Percentiles rank a stretch among this genome's conserved stretches.
These are phyloP conservation scores for Eretmochelys imbricata DNA, from an alignment of 2,113 vertebrate genomes.

Conservation along the genomic window DNA sequence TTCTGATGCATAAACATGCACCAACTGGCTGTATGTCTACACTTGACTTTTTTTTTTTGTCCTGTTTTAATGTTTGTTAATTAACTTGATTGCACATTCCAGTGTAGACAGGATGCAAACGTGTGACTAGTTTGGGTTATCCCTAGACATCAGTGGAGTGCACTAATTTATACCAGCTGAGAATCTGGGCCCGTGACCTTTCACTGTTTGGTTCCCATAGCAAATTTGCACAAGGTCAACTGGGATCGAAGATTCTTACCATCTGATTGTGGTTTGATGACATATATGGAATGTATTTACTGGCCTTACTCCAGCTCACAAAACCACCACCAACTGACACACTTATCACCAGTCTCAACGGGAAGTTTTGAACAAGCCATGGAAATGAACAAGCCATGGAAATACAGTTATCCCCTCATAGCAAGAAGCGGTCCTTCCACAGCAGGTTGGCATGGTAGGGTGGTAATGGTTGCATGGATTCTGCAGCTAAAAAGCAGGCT, in stretches of 20 bases:
- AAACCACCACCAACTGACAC: not conserved
- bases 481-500: not conserved
- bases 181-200: not conserved
- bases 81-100: not conserved
- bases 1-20: not conserved
- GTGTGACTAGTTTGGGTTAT: not conserved
- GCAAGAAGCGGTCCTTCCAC: not conserved
- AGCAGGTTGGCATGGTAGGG: not conserved
- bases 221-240: not conserved
- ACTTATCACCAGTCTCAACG: not conserved
- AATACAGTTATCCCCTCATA: not conserved
- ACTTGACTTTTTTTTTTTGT: not conserved
- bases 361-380: not conserved
- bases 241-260: not conserved
- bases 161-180: not conserved
- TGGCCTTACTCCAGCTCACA: not conserved
- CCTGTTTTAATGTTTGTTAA: not conserved
- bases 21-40: not conserved
- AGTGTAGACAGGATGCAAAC: conserved; percentile 12
- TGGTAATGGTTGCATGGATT: not conserved
- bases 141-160: not conserved
- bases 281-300: not conserved
- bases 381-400: not conserved
- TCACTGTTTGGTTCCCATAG: not conserved
- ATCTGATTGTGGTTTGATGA: not conserved